Evolutionary conservation across 1,140 invertebrate genomes (phyloP).

Genomic region (Drosophila lacteicornis): DNA sequence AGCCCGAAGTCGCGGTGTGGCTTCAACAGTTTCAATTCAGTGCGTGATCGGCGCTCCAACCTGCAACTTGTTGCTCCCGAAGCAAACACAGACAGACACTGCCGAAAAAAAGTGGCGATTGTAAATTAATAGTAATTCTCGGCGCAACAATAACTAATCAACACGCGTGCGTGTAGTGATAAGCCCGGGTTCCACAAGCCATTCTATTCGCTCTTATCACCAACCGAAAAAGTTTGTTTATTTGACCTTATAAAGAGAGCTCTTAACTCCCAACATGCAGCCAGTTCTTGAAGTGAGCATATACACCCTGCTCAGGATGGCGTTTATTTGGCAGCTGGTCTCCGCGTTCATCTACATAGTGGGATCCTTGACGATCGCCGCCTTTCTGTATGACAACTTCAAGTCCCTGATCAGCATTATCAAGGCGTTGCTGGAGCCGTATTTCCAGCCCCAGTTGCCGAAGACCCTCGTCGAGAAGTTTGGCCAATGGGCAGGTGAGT

Average conservation of each 20-base stretch:
- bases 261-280: slow-evolving; percentile 58
- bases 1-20: slow-evolving; percentile 13
- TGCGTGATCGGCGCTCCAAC: slow-evolving; percentile 73
- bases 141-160: slow-evolving; percentile 18
- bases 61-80: slow-evolving; percentile 58
- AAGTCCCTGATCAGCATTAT: slow-evolving; percentile 86
- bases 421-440: slow-evolving; percentile 86
- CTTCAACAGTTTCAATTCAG: slow-evolving; percentile 50
- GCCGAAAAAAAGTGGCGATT: slow-evolving; percentile 21
- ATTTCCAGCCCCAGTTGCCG: slow-evolving; percentile 86
- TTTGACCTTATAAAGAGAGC: slow-evolving; percentile 26
- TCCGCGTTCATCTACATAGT: slow-evolving; percentile 74
- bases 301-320: slow-evolving; percentile 72
- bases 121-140: slow-evolving; percentile 8
- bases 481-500: slow-evolving; percentile 87
- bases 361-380: slow-evolving; percentile 83
- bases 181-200: slow-evolving; percentile 28
- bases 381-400: slow-evolving; percentile 85
- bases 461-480: slow-evolving; percentile 86
- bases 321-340: slow-evolving; percentile 73
- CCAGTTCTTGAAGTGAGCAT: slow-evolving; percentile 66
- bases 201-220: slow-evolving; percentile 16
- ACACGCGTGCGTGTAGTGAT: slow-evolving; percentile 29
- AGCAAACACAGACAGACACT: slow-evolving; percentile 28
- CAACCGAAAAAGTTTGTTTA: slow-evolving; percentile 13